These are phyloP conservation scores for Bos taurus DNA, from an alignment of 2,113 vertebrate species.

Conservation along the genomic window ARS-UCD2.0 NC_037328.1:133014501-133015000, in stretches of 20 bases:
- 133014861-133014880: neutral
- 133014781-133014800: neutral
- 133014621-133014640: fast-evolving
- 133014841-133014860: neutral
- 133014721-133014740: neutral
- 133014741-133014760: neutral
- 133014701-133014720: neutral
- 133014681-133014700: neutral
- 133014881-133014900: neutral
- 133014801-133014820: neutral
- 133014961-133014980: neutral
- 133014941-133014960: neutral
- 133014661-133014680: neutral
- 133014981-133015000: constrained; percentile 11
- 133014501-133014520: too few species aligned
- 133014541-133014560: too few species aligned
- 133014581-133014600: too few species aligned
- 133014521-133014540: too few species aligned
- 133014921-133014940: neutral
- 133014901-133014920: neutral
- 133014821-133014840: neutral
- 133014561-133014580: too few species aligned
- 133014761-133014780: neutral
- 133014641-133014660: neutral
- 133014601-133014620: neutral